Evolutionary conservation across 2,888 invertebrate species (phyloP), one percentile per base, ranked within the genome.

Genomic region (Drosophila maculinotata): DNA sequence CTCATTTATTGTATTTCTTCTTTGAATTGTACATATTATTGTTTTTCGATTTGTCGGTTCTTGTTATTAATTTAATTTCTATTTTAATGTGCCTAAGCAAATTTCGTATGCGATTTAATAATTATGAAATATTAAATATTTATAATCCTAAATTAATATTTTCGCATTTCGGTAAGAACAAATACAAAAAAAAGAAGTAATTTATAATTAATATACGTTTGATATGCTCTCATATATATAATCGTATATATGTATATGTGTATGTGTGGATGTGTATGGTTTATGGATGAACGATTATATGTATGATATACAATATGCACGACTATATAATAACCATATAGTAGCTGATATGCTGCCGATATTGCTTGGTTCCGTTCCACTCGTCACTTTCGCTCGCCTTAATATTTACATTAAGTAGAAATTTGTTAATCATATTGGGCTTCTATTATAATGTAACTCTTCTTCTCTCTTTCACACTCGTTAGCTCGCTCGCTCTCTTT

Each of bases 341-440:
- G 84, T 67, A 65, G 58, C 68, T 75, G 88, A 86, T 89, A 86
- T 86, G 89, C 57, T 66, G 63, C 60, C 72, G 77, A 82, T 82
- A 87, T 85, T 79, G 68, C 86, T 76, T 77, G 86, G 79, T 63
- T 69, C 47, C 59, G 39, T 72, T 60, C 23, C 49, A 17, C 25
- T 51, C 65, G 48, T 67, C 53, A 31, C 47, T 41, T 62, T 79
- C 65, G 75, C 39, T 84, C 66, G 73, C 58, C 87, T 83, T 87
- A 75, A 71, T 90, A 89, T 89, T 79, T 89, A 89, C 88, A 89
- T 89, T 90, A 90, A 89, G 90, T 89, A 89, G 76, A 80, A 86
- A 68, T 67, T 76, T 68, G 58, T 85, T 82, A 71, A 85, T 60
- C 62, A 59, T 76, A 71, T 23, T 5, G 49, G 36, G 28, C n/a